A percentile compares a stretch with the other conserved stretches of the same genome.
phyloP scores from a whole-genome alignment of 2,113 vertebrate genomes.

The Hippocampus guttulatus region DNA sequence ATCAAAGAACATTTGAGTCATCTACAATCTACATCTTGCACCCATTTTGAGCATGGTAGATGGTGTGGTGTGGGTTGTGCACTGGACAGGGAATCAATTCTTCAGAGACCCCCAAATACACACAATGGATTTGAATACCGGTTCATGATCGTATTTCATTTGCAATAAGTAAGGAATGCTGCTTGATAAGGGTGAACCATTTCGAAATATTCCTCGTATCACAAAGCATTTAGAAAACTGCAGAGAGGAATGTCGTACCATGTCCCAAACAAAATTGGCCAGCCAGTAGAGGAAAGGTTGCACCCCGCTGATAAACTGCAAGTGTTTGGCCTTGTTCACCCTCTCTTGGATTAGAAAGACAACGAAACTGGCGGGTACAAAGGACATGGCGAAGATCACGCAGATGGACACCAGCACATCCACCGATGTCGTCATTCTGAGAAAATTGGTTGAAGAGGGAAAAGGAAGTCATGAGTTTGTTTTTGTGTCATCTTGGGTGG shows the following conservation, averaged over 20 bases:
- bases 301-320: slow-evolving; percentile 97
- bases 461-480: neutral
- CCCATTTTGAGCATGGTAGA: neutral
- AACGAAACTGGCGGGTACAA: slow-evolving; percentile 90
- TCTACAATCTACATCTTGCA: neutral
- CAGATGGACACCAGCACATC: slow-evolving; percentile 94
- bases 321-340: slow-evolving; percentile 94
- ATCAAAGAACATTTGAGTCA: slow-evolving; percentile 1
- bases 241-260: slow-evolving; percentile 76
- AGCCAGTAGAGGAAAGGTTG: slow-evolving; percentile 96
- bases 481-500: neutral
- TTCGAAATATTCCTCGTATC: neutral
- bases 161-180: neutral
- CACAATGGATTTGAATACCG: neutral
- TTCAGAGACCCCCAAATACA: neutral
- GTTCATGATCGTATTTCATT: no score
- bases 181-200: neutral
- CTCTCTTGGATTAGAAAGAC: slow-evolving; percentile 97
- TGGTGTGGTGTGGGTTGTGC: no score
- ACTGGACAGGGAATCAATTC: no score
- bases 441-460: neutral
- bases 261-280: slow-evolving; percentile 97
- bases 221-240: neutral
- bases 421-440: slow-evolving; percentile 96
- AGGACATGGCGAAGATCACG: slow-evolving; percentile 93